Evolutionary conservation across 37 sponge, comb jelly and placozoan species (phyloP).

Genomic region (Spongilla lacustris): DNA sequence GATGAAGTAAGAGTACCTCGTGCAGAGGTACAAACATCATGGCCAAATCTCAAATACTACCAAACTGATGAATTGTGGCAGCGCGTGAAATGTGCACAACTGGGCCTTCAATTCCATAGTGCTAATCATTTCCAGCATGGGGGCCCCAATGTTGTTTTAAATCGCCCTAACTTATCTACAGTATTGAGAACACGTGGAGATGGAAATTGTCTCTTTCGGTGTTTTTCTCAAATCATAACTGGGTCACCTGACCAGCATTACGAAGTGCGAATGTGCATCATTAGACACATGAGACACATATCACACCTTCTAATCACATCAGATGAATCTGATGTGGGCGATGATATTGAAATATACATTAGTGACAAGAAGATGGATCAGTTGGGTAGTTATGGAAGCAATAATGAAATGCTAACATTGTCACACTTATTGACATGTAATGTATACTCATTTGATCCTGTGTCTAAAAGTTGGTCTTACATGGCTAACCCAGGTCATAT

Average conservation of each 20-base stretch:
- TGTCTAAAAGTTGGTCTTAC: too few species aligned
- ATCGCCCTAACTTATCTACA: not conserved
- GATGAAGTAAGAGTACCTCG: not conserved
- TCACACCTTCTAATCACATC: not conserved
- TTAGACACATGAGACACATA: not conserved
- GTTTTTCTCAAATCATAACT: not conserved
- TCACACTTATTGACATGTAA: too few species aligned
- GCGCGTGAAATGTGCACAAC: not conserved
- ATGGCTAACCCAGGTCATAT: too few species aligned
- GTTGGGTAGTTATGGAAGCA: too few species aligned
- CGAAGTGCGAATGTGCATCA: not conserved
- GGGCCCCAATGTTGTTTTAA: slow-evolving; percentile 3
- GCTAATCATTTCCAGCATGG: not conserved
- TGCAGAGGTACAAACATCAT: too few species aligned
- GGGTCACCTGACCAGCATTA: not conserved
- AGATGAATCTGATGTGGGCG: too few species aligned
- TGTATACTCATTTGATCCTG: too few species aligned
- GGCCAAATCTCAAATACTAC: slow-evolving; percentile 6
- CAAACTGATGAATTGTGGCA: slow-evolving; percentile 35
- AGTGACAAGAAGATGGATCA: too few species aligned
- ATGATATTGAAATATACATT: too few species aligned
- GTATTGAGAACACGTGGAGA: not conserved
- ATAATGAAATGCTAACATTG: too few species aligned
- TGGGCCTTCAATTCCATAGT: not conserved
- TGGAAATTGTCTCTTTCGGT: not conserved